Evolutionary conservation across 1,140 invertebrate species (phyloP), one percentile per base, ranked within the genome.

Genomic region (Tetramorium simillimum): DNA sequence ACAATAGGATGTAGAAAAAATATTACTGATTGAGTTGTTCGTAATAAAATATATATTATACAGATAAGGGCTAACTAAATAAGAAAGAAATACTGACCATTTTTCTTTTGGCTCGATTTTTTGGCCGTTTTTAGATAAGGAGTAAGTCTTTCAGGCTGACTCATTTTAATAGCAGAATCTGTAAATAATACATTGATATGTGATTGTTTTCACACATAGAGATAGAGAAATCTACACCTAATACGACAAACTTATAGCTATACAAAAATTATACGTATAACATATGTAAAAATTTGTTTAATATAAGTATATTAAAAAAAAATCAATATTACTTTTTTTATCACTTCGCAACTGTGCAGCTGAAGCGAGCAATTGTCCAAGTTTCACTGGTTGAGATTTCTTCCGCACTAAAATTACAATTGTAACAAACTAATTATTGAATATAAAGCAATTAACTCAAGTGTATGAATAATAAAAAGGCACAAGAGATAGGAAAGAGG

Each of bases 131-230:
- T 78, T 16, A 60, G 10, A 62, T 53, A 78, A 12, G 69, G 49
- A 73, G 56, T 28, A 62, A 75, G 6, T 88, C 53, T 89, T 81
- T 91, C 76, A 62, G 89, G 86, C 40, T 63, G 37, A 72, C 33
- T 69, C 81, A 43, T 88, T 78, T 88, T 91, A 43, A 14, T 56
- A 63, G n/a, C 73, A 78, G 37, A 65, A 89, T 65, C 87, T 90
- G 46, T 0, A 86, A 85, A 65, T 51, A 63, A 75, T 69, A 81
- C 40, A 78, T 58, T 10, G 40, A 51, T 43, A 58, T 49, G 16
- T 53, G 2, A 46, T 33, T 33, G 33, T 33, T 33, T 33, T 33
- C 33, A 33, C 3, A 33, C 33, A 33, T 33, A 33, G 33, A 33
- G 33, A 33, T 33, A 33, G 33, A 33, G 33, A 0, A 33, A 33